Evolutionary conservation across 2,113 vertebrate species (phyloP).

Genomic region (Cariama cristata): DNA sequence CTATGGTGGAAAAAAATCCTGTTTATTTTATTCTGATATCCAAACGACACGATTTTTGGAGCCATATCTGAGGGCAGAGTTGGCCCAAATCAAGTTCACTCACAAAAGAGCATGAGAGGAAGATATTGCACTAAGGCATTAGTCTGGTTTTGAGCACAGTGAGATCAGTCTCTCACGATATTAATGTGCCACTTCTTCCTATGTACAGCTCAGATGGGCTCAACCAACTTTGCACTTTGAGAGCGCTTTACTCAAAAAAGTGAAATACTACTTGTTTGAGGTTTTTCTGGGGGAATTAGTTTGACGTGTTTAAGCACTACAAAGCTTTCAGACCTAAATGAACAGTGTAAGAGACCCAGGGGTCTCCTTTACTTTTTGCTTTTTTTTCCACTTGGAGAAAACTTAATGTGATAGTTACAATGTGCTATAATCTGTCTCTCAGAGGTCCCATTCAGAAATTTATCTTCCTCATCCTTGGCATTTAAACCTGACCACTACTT

Average conservation of each 20-base stretch:
- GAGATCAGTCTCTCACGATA: neutral
- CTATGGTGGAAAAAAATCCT: neutral
- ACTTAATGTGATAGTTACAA: neutral
- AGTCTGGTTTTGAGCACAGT: neutral
- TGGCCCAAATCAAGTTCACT: neutral
- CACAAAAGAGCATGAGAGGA: neutral
- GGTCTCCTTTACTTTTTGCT: neutral
- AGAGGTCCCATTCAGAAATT: conserved; percentile 7
- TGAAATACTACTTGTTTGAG: neutral
- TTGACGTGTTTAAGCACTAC: neutral
- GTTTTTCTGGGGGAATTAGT: neutral
- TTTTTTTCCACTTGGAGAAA: neutral
- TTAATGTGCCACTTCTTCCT: neutral
- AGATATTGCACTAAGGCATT: neutral
- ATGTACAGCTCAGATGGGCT: neutral
- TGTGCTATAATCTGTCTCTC: neutral
- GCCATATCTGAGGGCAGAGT: neutral
- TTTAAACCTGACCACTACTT: conserved; percentile 21
- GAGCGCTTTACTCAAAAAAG: neutral
- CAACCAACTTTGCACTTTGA: neutral
- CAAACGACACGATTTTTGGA: neutral
- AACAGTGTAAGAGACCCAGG: neutral
- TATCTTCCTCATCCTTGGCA: neutral
- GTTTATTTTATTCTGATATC: neutral
- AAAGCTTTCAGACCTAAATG: neutral